Evolutionary conservation across 1,140 invertebrate species (phyloP), one percentile per base, ranked within the genome.

Genomic region (Papilio polyxenes): DNA sequence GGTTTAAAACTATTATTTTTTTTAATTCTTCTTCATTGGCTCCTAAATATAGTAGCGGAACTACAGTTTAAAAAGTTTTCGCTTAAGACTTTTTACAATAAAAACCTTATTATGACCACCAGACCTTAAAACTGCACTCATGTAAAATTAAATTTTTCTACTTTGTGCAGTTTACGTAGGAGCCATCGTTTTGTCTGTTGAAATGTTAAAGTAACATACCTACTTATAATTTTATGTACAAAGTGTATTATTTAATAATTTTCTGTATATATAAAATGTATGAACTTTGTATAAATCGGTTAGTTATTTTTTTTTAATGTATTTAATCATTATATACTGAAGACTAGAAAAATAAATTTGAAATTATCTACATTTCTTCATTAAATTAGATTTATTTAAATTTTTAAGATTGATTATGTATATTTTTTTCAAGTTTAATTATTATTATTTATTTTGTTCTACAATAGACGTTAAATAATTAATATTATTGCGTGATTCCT

Each of bases 401-500:
- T 31, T 74, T 74, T 75, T 69, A 13, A 69, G 23, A 23, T 37
- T 1, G n/a, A 59, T 59, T 59, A 4, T 69, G 1, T 69, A 31
- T 15, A 37, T 7, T 15, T 3, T 15, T 15, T 72, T 72, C 7
- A 0, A 72, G 7, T 6, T 72, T 17, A 72, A 15, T 72, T 37
- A 23, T 65, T 31, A 23, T 10, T 59, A 59, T 62, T 20, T 62
- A 17, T 62, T 62, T 62, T 62, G 59, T 62, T 8, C 6, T 62
- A 62, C 59, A 72, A 40, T 72, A 23, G 1, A 40, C 3, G 1
- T 15, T 37, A 11, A n/a, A n/a, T n/a, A n/a, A n/a, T n/a, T n/a
- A n/a, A n/a, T n/a, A 20, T 17, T 77, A 1, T 40, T 51, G 3
- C 59, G 65, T 80, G 53, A 84, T 87, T 85, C 82, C 77, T 81